Conservation (phyloP, 2,888 invertebrate genomes). For the Lydus trimaculatus region DNA sequence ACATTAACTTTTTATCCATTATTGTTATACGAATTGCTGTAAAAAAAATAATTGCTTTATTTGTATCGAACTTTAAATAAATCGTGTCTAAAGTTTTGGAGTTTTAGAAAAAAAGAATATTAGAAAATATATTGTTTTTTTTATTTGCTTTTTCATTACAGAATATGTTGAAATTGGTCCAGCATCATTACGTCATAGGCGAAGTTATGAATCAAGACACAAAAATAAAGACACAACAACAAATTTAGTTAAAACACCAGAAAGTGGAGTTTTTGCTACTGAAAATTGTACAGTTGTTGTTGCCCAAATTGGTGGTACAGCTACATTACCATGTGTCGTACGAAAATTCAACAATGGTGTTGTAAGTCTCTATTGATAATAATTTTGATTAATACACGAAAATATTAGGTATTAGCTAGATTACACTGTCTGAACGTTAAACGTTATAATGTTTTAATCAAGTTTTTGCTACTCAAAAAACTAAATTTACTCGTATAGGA, state of each 20-base stretch:
- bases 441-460: too few species aligned
- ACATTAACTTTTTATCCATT: too few species aligned
- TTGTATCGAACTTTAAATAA: neutral
- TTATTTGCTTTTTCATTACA: constrained; percentile 13
- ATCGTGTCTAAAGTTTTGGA: neutral
- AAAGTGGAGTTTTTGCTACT: constrained; percentile 58
- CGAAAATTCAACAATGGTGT: constrained; percentile 63
- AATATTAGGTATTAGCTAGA: too few species aligned
- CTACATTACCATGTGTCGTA: constrained; percentile 63
- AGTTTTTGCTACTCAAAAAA: too few species aligned
- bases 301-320: constrained; percentile 64
- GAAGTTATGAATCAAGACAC: constrained; percentile 54
- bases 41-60: too few species aligned
- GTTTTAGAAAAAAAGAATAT: neutral
- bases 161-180: constrained; percentile 23
- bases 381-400: too few species aligned
- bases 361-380: constrained; percentile 53
- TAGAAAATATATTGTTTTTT: neutral
- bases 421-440: too few species aligned
- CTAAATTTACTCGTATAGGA: neutral
- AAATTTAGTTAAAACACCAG: constrained; percentile 43
- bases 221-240: constrained; percentile 47
- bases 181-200: constrained; percentile 39
- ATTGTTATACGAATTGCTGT: too few species aligned
- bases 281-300: constrained; percentile 63